These are phyloP conservation scores for Eclectus roratus DNA, from an alignment of 2,113 vertebrate genomes.

Conservation along the genomic window DNA sequence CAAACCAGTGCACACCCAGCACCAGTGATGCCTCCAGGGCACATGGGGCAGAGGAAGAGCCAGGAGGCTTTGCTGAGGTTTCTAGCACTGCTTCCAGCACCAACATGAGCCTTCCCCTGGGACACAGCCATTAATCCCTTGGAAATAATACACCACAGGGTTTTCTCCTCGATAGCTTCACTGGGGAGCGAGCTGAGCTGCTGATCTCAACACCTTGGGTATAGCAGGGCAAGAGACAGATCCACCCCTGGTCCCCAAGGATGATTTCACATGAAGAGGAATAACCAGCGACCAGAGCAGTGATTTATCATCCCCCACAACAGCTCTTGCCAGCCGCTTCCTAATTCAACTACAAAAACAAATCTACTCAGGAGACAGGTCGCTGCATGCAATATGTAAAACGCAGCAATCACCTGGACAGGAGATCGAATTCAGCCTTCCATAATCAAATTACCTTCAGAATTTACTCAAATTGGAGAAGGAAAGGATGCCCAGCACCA, in stretches of 20 bases:
- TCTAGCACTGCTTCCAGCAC: background rate
- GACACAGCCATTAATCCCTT: background rate
- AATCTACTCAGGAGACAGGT: slow-evolving; percentile 28
- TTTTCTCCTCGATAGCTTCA: background rate
- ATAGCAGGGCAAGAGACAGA: background rate
- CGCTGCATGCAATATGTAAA: slow-evolving; percentile 11
- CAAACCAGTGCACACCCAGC: background rate
- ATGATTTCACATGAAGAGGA: background rate
- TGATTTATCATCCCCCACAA: background rate
- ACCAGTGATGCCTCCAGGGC: background rate
- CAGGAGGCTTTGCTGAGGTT: background rate
- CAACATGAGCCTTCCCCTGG: background rate
- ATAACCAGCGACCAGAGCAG: background rate
- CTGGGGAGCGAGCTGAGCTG: background rate
- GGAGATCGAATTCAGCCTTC: slow-evolving; percentile 49
- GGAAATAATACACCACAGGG: background rate
- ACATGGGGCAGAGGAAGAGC: background rate
- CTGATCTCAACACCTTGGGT: background rate
- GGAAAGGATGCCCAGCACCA: background rate
- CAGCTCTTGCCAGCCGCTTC: background rate
- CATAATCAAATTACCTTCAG: slow-evolving; percentile 30
- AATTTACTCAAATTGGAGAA: background rate
- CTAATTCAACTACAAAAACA: slow-evolving; percentile 50
- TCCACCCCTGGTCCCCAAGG: background rate
- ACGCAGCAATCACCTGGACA: slow-evolving; percentile 22